A percentile compares a stretch with the other conserved stretches of the same genome.
These are phyloP conservation scores for Suillia variegata DNA, from an alignment of 2,888 invertebrate genomes.

Conservation along the genomic window DNA sequence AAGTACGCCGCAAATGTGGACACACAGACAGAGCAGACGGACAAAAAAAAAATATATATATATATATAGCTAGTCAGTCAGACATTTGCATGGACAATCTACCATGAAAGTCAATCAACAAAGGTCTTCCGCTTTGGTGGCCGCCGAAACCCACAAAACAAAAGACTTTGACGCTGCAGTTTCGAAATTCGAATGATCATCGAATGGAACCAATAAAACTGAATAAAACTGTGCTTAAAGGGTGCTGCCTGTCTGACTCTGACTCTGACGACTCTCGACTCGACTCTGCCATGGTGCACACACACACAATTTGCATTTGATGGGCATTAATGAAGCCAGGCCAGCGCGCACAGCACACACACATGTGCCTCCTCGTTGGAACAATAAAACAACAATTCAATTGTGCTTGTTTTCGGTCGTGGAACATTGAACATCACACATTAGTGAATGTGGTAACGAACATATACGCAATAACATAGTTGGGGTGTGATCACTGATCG, in stretches of 20 bases:
- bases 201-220: conserved; percentile 57
- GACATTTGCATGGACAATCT: conserved; percentile 7
- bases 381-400: conserved; percentile 31
- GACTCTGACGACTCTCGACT: no score
- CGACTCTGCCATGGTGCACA: no score
- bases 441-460: conserved; percentile 46
- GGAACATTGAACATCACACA: conserved; percentile 57
- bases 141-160: conserved; percentile 12
- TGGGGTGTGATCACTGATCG: no score
- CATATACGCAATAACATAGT: no score
- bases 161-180: conserved; percentile 4
- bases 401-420: conserved; percentile 38
- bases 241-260: no score
- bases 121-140: conserved; percentile 41
- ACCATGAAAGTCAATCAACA: conserved; percentile 38
- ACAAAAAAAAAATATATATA: no score
- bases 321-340: neutral
- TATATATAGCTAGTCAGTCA: no score
- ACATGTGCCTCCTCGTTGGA: neutral
- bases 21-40: neutral
- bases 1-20: conserved; percentile 38
- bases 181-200: conserved; percentile 45
- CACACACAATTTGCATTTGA: conserved; percentile 29
- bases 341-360: neutral
- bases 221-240: neutral